Evolutionary conservation across 2,888 invertebrate genomes (phyloP), one percentile per base, ranked within the genome.

Genomic region (Elmis aenea): DNA sequence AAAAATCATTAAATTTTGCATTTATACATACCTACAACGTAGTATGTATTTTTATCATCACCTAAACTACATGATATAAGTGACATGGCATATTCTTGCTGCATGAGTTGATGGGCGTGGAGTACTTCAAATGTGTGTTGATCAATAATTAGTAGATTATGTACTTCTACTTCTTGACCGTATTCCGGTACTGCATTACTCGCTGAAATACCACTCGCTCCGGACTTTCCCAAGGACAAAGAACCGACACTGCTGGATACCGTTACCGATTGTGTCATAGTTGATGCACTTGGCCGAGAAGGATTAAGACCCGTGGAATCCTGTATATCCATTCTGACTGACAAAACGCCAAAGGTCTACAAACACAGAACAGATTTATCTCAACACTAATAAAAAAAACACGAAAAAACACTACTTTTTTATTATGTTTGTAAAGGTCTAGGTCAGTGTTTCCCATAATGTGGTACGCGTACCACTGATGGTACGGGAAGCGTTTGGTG

Each of bases 121-220:
- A 96, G 71, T 10, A 96, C 93, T 73, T 96, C 95, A 66, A 96
- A 96, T 0, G 95, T 96, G 67, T 96, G 92, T 60, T 95, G 93
- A 72, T 97, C 94, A 40, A 97, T 82, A 29, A 97, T 74, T 13
- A 97, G 75, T 48, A 97, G 75, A 67, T 85, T 89, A 67, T 93
- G 87, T 13, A 91, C 81, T 68, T 95, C 94, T 8, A 91, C 77
- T 69, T 95, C 94, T 59, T 88, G 84, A 0, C 89, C 88, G 57
- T 76, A 73, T 40, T 83, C 79, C 0, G 66, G 61, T 5, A 56
- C 58, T 2, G 57, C 47, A 38, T 60, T 64, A n/a, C 57, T 50
- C n/a, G 59, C 55, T 50, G 61, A 72, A 55, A 48, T 70, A 46
- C 72, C 54, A 38, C 64, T 64, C 39, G 60, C 69, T 51, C 63